Evolutionary conservation across 2,797 vertebrate species (phyloP).

Genomic region (Sorex maritimensis): DNA sequence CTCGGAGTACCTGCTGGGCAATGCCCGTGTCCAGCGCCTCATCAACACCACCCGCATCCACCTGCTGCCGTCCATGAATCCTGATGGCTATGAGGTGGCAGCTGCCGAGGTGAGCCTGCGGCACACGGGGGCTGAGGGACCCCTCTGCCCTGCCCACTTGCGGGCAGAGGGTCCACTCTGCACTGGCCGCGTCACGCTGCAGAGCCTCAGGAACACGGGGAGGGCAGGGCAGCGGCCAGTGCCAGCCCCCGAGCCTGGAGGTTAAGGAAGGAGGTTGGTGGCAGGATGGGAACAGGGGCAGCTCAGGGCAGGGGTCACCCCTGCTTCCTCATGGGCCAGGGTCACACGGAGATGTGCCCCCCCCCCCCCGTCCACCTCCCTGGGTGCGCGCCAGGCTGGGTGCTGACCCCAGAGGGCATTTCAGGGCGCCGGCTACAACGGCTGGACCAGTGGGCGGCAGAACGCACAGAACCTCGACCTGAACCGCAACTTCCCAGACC

Average conservation of each 20-base stretch:
- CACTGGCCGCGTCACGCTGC: no score
- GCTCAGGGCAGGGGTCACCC: no score
- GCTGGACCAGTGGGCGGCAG: constrained; percentile 95
- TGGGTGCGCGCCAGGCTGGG: not conserved
- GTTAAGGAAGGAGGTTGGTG: not conserved
- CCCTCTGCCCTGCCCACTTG: not conserved
- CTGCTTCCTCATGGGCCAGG: no score
- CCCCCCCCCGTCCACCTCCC: not conserved
- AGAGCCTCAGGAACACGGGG: no score
- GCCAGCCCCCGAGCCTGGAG: not conserved
- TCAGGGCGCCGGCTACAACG: constrained; percentile 96
- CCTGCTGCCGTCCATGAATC: constrained; percentile 98
- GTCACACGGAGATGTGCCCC: not conserved
- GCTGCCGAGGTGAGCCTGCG: constrained; percentile 95
- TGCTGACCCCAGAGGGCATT: not conserved
- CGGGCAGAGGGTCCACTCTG: no score
- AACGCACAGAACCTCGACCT: constrained; percentile 97
- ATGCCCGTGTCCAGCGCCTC: constrained; percentile 94
- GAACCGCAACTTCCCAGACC: constrained; percentile 98
- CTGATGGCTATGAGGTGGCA: constrained; percentile 97
- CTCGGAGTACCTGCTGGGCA: constrained; percentile 96
- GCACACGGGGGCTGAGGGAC: not conserved
- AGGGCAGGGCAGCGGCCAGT: not conserved
- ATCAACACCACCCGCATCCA: constrained; percentile 98
- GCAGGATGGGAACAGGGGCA: no score